phyloP scores from a whole-genome alignment of 2,113 vertebrate genomes.

The Chloropsis cyanopogon region DNA sequence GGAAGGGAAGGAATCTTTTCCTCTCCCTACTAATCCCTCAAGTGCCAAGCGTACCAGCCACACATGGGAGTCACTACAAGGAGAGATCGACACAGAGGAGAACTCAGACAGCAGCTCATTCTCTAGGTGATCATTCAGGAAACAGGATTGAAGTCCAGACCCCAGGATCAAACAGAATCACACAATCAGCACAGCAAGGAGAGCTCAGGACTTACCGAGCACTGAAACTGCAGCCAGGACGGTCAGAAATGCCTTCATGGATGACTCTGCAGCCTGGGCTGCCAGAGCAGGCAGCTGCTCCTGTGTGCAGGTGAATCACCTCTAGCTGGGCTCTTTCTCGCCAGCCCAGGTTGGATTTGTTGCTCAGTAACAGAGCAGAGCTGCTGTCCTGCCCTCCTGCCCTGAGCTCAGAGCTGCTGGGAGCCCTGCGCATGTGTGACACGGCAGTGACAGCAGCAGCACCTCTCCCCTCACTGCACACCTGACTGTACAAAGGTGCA shows the following conservation, averaged over 20 bases:
- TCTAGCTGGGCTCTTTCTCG: background rate
- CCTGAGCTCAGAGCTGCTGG: fast-evolving
- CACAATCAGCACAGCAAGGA: fast-evolving
- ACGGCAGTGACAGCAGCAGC: background rate
- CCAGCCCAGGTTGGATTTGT: background rate
- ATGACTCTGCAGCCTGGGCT: background rate
- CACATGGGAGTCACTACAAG: background rate
- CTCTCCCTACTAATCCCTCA: background rate
- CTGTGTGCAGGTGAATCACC: background rate
- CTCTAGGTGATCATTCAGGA: background rate
- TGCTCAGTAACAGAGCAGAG: background rate
- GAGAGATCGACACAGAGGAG: background rate
- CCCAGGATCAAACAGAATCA: background rate
- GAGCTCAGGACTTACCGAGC: conserved; percentile 62
- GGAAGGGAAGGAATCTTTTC: background rate
- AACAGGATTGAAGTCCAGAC: background rate
- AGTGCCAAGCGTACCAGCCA: background rate
- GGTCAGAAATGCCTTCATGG: conserved; percentile 66
- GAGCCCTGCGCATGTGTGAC: background rate
- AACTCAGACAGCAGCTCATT: background rate
- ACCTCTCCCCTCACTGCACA: background rate
- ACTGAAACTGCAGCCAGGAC: conserved; percentile 41
- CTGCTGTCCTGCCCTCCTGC: background rate
- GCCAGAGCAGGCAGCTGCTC: background rate
- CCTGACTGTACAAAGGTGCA: background rate